These are phyloP conservation scores for Danio albolineatus DNA, from an alignment of 2,797 vertebrate species.

Conservation along the genomic window DNA sequence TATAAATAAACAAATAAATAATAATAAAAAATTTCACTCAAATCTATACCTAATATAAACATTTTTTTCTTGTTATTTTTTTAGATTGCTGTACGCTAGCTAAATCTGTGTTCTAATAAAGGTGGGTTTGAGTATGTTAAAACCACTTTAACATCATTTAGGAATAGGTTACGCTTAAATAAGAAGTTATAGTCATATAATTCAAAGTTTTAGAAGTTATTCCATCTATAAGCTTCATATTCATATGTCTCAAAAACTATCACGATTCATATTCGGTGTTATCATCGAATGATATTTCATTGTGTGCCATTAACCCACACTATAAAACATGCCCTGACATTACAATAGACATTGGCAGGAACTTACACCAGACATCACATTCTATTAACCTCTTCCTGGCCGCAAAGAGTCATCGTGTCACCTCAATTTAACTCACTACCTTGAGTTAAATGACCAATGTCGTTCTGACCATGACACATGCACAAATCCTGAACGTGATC, in stretches of 20 bases:
- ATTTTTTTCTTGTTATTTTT: no score
- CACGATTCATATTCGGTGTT: slow-evolving; percentile 36
- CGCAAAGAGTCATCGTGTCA: slow-evolving; percentile 43
- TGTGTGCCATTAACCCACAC: slow-evolving; percentile 41
- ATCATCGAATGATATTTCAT: slow-evolving; percentile 45
- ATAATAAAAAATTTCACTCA: no score
- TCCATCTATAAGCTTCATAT: not conserved
- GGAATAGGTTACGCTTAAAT: slow-evolving; percentile 4
- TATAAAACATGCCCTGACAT: slow-evolving; percentile 45
- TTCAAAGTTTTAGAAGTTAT: not conserved
- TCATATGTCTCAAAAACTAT: not conserved
- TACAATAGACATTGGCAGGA: not conserved
- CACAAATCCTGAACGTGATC: slow-evolving; percentile 33
- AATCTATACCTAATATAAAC: no score
- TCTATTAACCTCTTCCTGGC: slow-evolving; percentile 49
- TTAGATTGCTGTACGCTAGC: no score
- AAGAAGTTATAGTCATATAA: not conserved
- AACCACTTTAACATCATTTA: not conserved
- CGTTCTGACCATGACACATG: slow-evolving; percentile 51
- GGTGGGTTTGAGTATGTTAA: not conserved
- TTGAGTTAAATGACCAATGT: slow-evolving; percentile 48
- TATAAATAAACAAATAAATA: no score
- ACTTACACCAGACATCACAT: slow-evolving; percentile 33
- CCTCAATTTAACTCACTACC: slow-evolving; percentile 48
- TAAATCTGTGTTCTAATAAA: not conserved